phyloP scores from a whole-genome alignment of 2,888 invertebrate genomes.

The Girardia tigrina region DNA sequence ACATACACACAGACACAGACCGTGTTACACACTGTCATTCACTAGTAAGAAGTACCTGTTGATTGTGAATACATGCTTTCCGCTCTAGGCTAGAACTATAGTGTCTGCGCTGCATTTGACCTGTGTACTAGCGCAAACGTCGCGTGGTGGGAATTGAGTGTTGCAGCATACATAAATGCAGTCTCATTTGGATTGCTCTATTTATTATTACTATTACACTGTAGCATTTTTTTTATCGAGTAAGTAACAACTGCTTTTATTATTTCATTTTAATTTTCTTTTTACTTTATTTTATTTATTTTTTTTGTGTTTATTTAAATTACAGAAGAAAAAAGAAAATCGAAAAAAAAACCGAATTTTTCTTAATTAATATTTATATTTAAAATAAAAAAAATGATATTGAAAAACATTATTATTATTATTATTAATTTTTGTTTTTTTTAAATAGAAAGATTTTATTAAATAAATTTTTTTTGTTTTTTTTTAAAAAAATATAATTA shows the following conservation, averaged over 20 bases:
- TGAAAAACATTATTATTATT: too few relatives aligned
- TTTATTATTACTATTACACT: conserved; percentile 1
- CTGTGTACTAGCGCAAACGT: conserved; percentile 23
- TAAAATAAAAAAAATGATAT: too few relatives aligned
- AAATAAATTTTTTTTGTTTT: too few relatives aligned
- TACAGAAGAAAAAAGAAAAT: too few relatives aligned
- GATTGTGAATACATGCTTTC: conserved; percentile 23
- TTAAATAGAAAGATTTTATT: too few relatives aligned
- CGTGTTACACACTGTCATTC: background rate
- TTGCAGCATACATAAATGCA: conserved; percentile 20
- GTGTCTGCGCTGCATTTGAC: conserved; percentile 18
- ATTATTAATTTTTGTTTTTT: too few relatives aligned
- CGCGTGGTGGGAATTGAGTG: conserved; percentile 23
- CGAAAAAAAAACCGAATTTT: too few relatives aligned
- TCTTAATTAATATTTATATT: too few relatives aligned
- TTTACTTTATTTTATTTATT: background rate
- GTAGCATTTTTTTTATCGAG: background rate
- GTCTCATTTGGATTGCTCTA: conserved; percentile 23
- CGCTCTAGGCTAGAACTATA: conserved; percentile 23
- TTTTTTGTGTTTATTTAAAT: background rate
- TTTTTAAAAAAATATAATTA: too few relatives aligned
- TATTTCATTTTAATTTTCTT: background rate
- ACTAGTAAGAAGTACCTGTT: conserved; percentile 10
- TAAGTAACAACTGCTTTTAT: background rate
- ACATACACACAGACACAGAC: background rate